Base-by-base conservation (phyloP, 2,113 vertebrate species). In the Corydoras sp. region DNA sequence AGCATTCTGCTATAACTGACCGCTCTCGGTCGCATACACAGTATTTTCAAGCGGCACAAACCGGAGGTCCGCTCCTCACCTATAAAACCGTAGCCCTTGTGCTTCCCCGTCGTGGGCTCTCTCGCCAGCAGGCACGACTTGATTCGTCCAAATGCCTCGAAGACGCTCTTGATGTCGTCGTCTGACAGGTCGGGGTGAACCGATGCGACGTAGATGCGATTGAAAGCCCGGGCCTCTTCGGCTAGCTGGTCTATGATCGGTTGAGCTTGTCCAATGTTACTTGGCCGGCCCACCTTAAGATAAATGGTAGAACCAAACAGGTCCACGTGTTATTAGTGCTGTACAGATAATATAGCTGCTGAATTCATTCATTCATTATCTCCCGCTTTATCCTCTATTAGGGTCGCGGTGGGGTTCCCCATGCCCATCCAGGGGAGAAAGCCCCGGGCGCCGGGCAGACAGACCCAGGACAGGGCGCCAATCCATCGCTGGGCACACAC, bases 191-290 rank as follows among this genome's bases (percentile, higher is more conserved):
- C 96, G 32, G 97, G 96, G 80, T 99, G 97, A 66, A 99, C 95
- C 0, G 97, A 99, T 0, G 97, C 96, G 84, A 99, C 95, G 0
- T 98, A 99, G 88, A 99, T 99, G 61, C 97, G 92, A 85, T 99
- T 99, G 88, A 95, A 99, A 65, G 97, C 94, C 13, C 96, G 92
- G 0, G 97, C 97, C 85, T 99, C 97, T 82, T 99, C 96, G 0
- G 97, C 97, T 78, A 99, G 88, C 87, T 98, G 96, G 89, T 99
- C 97, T 74, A 99, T 99, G 83, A 99, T 99, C 58, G 97, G 97
- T 77, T 99, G 97, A 1, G 97, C 97, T 87, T 99, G 97, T 64
- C 96, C 96, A 15, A 98, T 99, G 84, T 99, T 99, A 86, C 96
- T 98, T 77, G 97, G 97, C 80, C 97, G 91, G 77, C 97, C 97